Percentiles rank a stretch among this genome's conserved stretches.
Conservation (phyloP, 64 coral and sea anemone genomes). For the Porites lutea region DNA sequence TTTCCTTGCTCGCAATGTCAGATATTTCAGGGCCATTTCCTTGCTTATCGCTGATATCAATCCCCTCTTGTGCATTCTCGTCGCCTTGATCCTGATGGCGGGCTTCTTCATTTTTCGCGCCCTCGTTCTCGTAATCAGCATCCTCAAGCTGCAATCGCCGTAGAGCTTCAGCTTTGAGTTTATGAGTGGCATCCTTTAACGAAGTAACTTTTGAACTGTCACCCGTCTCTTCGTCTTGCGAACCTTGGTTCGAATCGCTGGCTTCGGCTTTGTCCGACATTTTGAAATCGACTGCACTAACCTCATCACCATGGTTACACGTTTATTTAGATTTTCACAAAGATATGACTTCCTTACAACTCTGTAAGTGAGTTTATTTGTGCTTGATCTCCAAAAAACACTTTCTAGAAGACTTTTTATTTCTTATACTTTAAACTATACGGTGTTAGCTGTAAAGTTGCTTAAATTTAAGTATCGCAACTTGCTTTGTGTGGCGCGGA, state of each 20-base stretch:
- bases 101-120: slow-evolving; percentile 4
- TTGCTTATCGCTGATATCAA: not conserved
- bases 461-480: too few relatives aligned
- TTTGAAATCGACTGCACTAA: slow-evolving; percentile 81
- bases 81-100: not conserved
- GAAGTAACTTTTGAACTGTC: slow-evolving; percentile 37
- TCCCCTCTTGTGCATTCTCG: not conserved
- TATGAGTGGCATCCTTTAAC: slow-evolving; percentile 77
- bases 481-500: too few relatives aligned
- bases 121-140: slow-evolving; percentile 75
- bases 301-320: slow-evolving; percentile 71
- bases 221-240: slow-evolving; percentile 45
- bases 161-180: slow-evolving; percentile 89
- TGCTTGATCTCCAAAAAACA: not conserved
- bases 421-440: too few relatives aligned
- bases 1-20: not conserved
- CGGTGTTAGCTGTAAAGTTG: too few relatives aligned
- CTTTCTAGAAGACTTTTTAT: too few relatives aligned
- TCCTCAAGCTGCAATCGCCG: slow-evolving; percentile 76
- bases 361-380: not conserved
- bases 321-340: not conserved
- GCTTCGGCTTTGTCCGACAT: slow-evolving; percentile 86
- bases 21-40: not conserved
- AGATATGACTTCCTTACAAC: slow-evolving; percentile 7
- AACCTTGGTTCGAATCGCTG: slow-evolving; percentile 46